A percentile compares a stretch with the other conserved stretches of the same genome.
Evolutionary conservation across 2,113 vertebrate species (phyloP).

Genomic region (Syrrhaptes paradoxus): DNA sequence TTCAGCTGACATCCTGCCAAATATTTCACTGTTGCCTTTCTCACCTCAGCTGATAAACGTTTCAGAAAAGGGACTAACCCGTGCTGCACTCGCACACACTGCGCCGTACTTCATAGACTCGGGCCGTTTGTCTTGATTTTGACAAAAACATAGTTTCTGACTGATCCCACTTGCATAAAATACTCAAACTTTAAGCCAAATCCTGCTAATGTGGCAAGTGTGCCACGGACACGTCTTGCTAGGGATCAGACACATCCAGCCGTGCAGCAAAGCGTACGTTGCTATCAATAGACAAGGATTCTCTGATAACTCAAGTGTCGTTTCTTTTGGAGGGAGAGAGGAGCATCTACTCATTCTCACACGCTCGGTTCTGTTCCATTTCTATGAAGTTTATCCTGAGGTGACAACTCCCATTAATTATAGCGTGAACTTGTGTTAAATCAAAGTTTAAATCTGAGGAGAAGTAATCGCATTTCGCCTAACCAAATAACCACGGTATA

Average conservation of each 20-base stretch:
- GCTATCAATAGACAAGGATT: neutral
- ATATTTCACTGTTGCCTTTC: neutral
- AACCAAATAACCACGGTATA: neutral
- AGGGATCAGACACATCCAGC: neutral
- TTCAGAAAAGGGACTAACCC: neutral
- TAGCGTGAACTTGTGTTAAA: neutral
- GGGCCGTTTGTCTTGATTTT: neutral
- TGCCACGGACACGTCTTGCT: fast-evolving
- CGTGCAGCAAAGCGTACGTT: neutral
- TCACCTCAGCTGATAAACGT: neutral
- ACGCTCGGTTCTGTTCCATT: neutral
- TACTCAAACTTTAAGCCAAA: neutral
- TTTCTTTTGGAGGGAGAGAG: neutral
- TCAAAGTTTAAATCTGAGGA: neutral
- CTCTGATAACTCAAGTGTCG: neutral
- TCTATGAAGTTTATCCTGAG: neutral
- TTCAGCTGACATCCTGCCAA: neutral
- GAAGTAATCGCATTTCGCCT: neutral
- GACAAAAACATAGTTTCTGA: neutral
- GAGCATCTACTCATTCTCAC: neutral
- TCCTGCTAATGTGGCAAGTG: neutral
- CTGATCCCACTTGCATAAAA: neutral
- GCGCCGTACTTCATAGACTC: fast-evolving
- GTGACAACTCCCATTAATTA: neutral
- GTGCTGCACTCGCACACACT: neutral